These are phyloP conservation scores for Oreochromis tanganicae DNA, from an alignment of 2,113 vertebrate species.

Conservation along the genomic window DNA sequence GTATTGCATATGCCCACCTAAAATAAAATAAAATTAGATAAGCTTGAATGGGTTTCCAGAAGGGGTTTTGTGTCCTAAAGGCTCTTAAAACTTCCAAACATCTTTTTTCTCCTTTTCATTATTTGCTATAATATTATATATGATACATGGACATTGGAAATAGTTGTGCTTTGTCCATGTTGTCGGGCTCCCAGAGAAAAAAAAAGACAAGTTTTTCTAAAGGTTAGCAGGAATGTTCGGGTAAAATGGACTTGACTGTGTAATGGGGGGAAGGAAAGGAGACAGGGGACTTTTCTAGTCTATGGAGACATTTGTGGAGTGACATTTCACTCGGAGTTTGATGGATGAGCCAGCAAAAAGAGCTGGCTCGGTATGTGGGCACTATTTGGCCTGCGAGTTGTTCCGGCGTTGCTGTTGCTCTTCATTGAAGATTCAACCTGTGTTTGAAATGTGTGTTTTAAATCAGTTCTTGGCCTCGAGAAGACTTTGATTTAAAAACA, in stretches of 20 bases:
- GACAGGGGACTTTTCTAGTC: neutral
- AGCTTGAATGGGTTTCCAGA: neutral
- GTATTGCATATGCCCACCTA: neutral
- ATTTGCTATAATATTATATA: neutral
- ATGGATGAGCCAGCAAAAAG: conserved; percentile 42
- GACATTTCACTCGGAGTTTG: conserved; percentile 17
- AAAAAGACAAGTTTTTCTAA: neutral
- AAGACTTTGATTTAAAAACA: neutral
- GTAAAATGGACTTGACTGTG: neutral
- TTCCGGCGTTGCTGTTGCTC: conserved; percentile 15
- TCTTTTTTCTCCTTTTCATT: neutral
- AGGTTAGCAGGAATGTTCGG: neutral
- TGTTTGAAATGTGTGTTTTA: neutral
- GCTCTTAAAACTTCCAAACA: neutral
- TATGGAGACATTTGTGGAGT: conserved; percentile 8
- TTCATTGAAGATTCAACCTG: conserved; percentile 27
- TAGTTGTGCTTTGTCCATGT: neutral
- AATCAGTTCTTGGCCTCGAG: neutral
- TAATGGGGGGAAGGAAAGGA: neutral
- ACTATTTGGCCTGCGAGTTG: conserved; percentile 20
- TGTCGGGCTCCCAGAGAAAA: neutral
- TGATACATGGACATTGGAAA: neutral
- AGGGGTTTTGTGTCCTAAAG: neutral
- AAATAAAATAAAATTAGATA: neutral
- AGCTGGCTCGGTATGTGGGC: conserved; percentile 5